phyloP scores from a whole-genome alignment of 2,113 vertebrate genomes.

The Dissostichus mawsoni region DNA sequence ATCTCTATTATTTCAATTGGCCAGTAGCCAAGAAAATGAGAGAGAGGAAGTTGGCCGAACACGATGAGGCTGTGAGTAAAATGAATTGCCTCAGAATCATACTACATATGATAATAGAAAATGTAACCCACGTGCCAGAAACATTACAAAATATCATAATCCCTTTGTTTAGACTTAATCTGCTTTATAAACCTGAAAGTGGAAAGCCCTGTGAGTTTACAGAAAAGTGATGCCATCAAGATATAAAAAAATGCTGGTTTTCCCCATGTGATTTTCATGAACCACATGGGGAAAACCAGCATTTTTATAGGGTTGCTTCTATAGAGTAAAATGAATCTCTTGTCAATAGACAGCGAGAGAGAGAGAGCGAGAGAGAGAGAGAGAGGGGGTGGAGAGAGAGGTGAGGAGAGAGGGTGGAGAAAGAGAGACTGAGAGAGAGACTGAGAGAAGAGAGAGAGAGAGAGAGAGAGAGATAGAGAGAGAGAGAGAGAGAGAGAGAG shows the following conservation, averaged over 20 bases:
- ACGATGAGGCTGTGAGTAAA: neutral
- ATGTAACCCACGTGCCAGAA: neutral
- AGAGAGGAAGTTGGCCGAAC: neutral
- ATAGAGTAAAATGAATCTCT: slow-evolving; percentile 40
- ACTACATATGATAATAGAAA: slow-evolving; percentile 2
- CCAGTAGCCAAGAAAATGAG: slow-evolving; percentile 8
- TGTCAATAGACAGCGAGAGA: slow-evolving; percentile 13
- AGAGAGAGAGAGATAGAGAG: neutral
- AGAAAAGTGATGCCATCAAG: neutral
- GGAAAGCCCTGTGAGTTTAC: neutral
- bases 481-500: slow-evolving; percentile 36
- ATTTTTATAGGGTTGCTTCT: neutral
- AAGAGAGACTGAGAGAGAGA: neutral
- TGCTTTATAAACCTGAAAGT: neutral
- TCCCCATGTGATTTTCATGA: neutral
- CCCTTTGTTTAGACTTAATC: slow-evolving; percentile 9
- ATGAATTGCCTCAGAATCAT: neutral
- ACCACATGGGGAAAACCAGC: neutral
- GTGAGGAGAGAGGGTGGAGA: neutral
- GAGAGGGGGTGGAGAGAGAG: slow-evolving; percentile 4
- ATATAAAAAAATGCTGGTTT: neutral
- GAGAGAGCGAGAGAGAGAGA: neutral
- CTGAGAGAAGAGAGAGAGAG: neutral
- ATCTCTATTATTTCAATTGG: slow-evolving; percentile 14
- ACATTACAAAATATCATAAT: neutral